Base-by-base conservation (phyloP, 2,888 invertebrate species). In the Limnephilus auricula region DNA sequence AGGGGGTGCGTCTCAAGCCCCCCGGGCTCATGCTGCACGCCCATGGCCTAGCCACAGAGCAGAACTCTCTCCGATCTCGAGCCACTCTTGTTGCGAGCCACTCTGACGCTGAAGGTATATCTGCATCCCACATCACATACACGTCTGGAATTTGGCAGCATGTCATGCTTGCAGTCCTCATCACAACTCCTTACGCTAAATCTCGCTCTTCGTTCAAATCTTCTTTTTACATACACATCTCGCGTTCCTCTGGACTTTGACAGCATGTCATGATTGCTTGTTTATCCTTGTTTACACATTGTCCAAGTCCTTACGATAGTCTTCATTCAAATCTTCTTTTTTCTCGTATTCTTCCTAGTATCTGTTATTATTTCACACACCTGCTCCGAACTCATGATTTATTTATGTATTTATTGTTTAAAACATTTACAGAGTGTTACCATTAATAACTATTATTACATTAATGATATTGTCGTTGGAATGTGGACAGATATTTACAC, bases 1-100 rank as follows among this genome's bases (percentile, higher is more conserved):
- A 92, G 92, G 92, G 93, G 92, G 93, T 92, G 91, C 93, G 92
- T 88, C 93, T 92, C 91, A 92, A 92, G 92, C 91, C 88, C 90
- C 87, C 85, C 83, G 90, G 50, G 83, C 40, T 32, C 89, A 78
- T 40, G 80, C 82, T 32, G 65, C 32, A 80, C 25, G 87, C 86
- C 79, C 80, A 87, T 90, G 85, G 78, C 79, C 90, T 65, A 86
- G 90, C 79, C 79, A 79, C 80, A 32, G 79, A 31, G 40, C 85
- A 85, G 83, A 84, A n/a, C 34, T 37, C 31, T 31, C 13, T 32
- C 80, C 80, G 9, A 5, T 34, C 25, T 31, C 84, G 25, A 4
- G 37, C 25, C 34, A 25, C 80, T 80, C 80, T 32, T 18, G 80
- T 31, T 32, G 9, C 45, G 18, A 18, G 18, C 50, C 50, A 65